Base-by-base conservation (phyloP, 1,140 invertebrate species). In the Plodia interpunctella region DNA sequence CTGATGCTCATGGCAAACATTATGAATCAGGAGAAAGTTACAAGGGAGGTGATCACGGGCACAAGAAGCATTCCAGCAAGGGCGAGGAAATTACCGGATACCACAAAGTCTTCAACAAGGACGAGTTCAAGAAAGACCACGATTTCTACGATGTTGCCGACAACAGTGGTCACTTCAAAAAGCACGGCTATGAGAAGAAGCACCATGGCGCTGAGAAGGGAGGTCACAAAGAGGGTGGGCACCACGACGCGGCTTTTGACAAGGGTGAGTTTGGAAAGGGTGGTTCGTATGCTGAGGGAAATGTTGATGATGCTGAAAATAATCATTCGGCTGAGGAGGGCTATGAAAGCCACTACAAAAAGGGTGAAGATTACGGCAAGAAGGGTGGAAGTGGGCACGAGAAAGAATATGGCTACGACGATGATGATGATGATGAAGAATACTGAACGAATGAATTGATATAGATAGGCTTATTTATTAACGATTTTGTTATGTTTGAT, bases 51-150 rank as follows among this genome's bases (percentile, higher is more conserved):
- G 93, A 94, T 65, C 93, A 93, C 72, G 93, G 93, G 18, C 92
- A 93, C 66, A 93, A 93, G 72, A 92, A 93, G 66, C 92, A 92
- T 66, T 91, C 92, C 81, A 93, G 93, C 74, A 94, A 94, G 70
- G 94, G 94, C 1, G 91, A 93, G 54, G 93, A 93, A 60, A 92
- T 93, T 5, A 93, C 90, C 2, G 94, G 94, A 17, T 95, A 92
- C 82, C 94, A 94, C 81, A 94, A 94, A 66, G 91, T 94, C 1
- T 94, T 93, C 76, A 91, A 92, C 82, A 95, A 95, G 82, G 93
- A 95, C 70, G 94, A 95, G 75, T 94, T 91, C 87, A 94, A 94
- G 76, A 94, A 95, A 74, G 92, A 94, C 65, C 93, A 94, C 55
- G 91, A 92, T 62, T 94, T 94, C 84, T 94, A 95, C 72, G 94